Percentiles rank a stretch among this genome's conserved stretches.
Conservation (phyloP, 2,797 vertebrate species). For the Carcharodon carcharias region DNA sequence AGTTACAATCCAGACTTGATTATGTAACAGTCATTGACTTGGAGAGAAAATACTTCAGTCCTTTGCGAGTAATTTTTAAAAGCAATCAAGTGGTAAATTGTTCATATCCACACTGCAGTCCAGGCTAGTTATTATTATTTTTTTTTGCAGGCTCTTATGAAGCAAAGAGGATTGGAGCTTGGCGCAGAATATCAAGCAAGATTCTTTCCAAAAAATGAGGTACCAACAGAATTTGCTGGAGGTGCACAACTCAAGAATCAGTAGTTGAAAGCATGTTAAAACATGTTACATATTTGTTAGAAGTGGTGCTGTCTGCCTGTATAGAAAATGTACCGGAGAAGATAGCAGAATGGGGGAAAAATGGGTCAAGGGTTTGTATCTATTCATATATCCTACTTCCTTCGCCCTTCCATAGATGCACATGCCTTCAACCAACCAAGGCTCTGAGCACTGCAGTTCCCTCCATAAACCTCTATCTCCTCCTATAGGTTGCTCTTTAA, state of each 20-base stretch:
- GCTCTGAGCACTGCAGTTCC: background rate
- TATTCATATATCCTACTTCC: background rate
- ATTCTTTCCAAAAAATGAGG: background rate
- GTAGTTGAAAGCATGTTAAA: too few relatives aligned
- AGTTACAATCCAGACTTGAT: constrained; percentile 12
- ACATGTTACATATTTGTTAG: background rate
- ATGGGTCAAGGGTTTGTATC: background rate
- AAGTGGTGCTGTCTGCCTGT: background rate
- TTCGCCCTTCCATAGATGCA: too few relatives aligned
- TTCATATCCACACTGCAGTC: background rate
- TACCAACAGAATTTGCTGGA: background rate
- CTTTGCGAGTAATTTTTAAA: constrained; percentile 23
- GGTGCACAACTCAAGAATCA: background rate
- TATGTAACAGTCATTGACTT: background rate
- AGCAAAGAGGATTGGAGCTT: background rate
- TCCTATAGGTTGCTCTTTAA: background rate
- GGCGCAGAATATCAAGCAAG: background rate
- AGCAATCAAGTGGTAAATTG: constrained; percentile 15
- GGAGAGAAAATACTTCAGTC: constrained; percentile 1
- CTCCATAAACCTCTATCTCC: background rate
- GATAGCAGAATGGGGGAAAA: background rate
- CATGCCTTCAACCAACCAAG: background rate
- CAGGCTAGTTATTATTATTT: constrained; percentile 18
- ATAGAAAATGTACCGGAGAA: background rate
- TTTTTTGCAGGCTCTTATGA: background rate